Base-by-base conservation (phyloP, 2,113 vertebrate species). In the Pomatostomus ruficeps region DNA sequence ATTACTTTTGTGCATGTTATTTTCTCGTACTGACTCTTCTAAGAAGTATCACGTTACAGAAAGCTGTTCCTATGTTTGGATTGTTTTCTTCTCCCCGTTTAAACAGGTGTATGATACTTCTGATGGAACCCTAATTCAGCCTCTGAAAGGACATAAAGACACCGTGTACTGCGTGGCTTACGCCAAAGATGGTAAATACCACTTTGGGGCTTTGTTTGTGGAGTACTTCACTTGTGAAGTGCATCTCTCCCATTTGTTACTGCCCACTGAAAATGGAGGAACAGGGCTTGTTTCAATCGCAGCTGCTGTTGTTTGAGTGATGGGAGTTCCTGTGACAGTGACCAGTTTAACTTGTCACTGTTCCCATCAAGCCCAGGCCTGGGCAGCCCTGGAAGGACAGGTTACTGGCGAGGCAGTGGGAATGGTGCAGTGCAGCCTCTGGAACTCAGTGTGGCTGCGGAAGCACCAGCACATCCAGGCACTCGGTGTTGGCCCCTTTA, bases 161-260 rank as follows among this genome's bases (percentile, higher is more conserved):
- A 99, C 98, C 1, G 99, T 99, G 4, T 99, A 99, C 94, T 99
- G 99, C 75, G 99, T 99, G 87, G 99, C 99, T 6, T 99, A 99
- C 38, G 99, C 99, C 33, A 99, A 98, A 97, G 99, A 99, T 97
- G 99, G 99, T 99, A 98, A 97, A 88, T 81, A 25, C 23, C 38
- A 14, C 31, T 24, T 36, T 17, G 74, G 45, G 61, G 22, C 29
- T 11, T 10, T 31, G 25, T 19, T n/a, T n/a, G n/a, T n/a, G n/a
- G n/a, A n/a, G n/a, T n/a, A n/a, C n/a, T n/a, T n/a, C n/a, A n/a
- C n/a, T n/a, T n/a, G 28, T 43, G 1, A 40, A 46, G 48, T 38
- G 33, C 25, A 1, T 12, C 2, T 40, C 46, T 76, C 18, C 33
- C 2, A 0, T 22, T 48, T 63, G 54, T 49, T 40, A 20, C 1